These are phyloP conservation scores for Sorex araneus DNA, from an alignment of 2,113 vertebrate genomes.

Conservation along the genomic window DNA sequence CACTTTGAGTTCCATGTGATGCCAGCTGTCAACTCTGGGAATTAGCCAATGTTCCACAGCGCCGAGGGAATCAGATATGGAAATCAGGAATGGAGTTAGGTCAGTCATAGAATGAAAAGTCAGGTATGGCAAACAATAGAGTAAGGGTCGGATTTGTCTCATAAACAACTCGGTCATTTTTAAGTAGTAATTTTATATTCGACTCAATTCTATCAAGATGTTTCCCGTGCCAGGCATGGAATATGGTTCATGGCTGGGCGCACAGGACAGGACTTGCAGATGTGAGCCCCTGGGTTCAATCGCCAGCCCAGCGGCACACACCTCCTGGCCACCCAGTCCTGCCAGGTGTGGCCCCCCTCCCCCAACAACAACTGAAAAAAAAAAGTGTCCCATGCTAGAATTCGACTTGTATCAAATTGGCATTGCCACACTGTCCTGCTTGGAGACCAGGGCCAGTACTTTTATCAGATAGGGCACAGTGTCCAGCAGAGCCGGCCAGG, in stretches of 20 bases:
- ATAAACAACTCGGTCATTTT: too few relatives aligned
- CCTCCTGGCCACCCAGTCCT: too few relatives aligned
- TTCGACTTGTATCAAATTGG: neutral
- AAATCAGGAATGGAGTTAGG: neutral
- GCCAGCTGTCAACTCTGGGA: neutral
- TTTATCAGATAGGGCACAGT: slow-evolving; percentile 21
- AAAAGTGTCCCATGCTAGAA: neutral
- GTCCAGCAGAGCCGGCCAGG: neutral
- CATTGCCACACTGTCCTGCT: slow-evolving; percentile 33
- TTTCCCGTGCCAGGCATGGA: neutral
- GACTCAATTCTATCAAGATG: slow-evolving; percentile 29
- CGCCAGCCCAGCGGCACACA: too few relatives aligned
- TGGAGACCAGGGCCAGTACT: neutral
- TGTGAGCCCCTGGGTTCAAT: too few relatives aligned
- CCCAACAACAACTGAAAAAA: too few relatives aligned
- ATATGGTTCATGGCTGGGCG: too few relatives aligned
- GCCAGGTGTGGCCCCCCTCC: too few relatives aligned
- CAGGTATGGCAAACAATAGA: neutral
- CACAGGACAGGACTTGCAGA: too few relatives aligned
- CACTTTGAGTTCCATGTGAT: neutral
- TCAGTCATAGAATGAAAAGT: neutral
- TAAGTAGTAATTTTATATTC: neutral
- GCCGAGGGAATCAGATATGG: neutral
- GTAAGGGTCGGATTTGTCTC: neutral
- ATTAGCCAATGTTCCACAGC: neutral